Conservation (phyloP, 2,113 vertebrate genomes). For the Lampris incognitus region DNA sequence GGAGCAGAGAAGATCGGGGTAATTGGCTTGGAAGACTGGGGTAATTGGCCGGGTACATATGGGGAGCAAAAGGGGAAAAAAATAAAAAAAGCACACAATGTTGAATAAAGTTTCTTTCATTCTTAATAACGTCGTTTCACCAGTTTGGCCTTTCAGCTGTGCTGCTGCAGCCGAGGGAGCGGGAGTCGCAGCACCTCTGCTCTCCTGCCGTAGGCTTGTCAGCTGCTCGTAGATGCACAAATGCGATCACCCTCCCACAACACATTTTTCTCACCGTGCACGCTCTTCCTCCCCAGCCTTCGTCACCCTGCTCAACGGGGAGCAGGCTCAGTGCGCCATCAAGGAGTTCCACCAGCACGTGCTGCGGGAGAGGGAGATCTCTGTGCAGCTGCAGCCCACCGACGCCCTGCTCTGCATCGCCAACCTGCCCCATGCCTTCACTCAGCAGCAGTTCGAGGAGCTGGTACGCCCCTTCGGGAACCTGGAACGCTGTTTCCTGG, state of each 20-base stretch:
- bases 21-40: too few relatives aligned
- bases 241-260: slow-evolving; percentile 1
- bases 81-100: too few relatives aligned
- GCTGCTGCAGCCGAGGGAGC: background rate
- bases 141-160: slow-evolving; percentile 29
- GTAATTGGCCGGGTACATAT: too few relatives aligned
- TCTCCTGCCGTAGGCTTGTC: background rate
- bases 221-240: slow-evolving; percentile 4
- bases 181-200: slow-evolving; percentile 10
- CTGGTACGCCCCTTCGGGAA: slow-evolving; percentile 94
- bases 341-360: slow-evolving; percentile 85
- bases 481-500: slow-evolving; percentile 93
- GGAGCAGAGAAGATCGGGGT: too few relatives aligned
- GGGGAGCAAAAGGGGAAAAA: too few relatives aligned
- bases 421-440: slow-evolving; percentile 89
- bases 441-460: slow-evolving; percentile 93
- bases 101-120: background rate
- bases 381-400: slow-evolving; percentile 92
- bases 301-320: slow-evolving; percentile 90
- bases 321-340: slow-evolving; percentile 91
- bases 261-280: background rate
- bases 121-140: slow-evolving; percentile 33
- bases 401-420: slow-evolving; percentile 92
- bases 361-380: slow-evolving; percentile 89
- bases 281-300: slow-evolving; percentile 80